Percentiles rank a stretch among this genome's conserved stretches.
Evolutionary conservation across 2,113 vertebrate species (phyloP).

Genomic region (Petrocephalus microphthalmus): DNA sequence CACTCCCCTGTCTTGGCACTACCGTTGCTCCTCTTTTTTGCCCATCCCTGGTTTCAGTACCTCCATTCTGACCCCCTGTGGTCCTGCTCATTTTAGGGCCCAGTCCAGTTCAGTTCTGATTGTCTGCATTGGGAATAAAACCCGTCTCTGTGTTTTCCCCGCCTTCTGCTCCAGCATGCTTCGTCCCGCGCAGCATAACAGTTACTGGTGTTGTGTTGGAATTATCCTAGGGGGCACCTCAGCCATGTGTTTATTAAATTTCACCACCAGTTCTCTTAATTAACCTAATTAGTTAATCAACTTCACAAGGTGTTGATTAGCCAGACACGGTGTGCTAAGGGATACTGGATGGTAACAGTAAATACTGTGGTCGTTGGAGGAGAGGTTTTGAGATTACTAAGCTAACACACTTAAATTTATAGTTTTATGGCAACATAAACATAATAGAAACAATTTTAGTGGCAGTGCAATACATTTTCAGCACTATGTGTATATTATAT

Average conservation of each 20-base stretch:
- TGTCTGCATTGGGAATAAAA: too few relatives aligned
- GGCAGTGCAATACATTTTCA: background rate
- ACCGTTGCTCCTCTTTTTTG: too few relatives aligned
- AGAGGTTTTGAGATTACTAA: background rate
- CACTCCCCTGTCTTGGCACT: too few relatives aligned
- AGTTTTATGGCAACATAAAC: background rate
- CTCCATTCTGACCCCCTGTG: too few relatives aligned
- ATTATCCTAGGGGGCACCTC: background rate
- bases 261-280: background rate
- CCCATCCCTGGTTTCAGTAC: too few relatives aligned
- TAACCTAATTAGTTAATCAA: background rate
- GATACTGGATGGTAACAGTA: background rate
- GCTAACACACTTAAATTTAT: background rate
- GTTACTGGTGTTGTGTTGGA: background rate
- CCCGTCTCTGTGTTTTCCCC: too few relatives aligned
- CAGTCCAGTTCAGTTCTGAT: too few relatives aligned
- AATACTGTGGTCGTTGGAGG: background rate
- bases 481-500: background rate
- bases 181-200: too few relatives aligned
- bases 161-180: too few relatives aligned
- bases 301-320: background rate
- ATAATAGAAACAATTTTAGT: background rate
- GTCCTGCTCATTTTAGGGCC: too few relatives aligned
- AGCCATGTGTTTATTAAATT: background rate
- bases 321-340: background rate